These are phyloP conservation scores for Oenanthe oenanthe DNA, from an alignment of 2,113 vertebrate genomes.

Conservation along the genomic window DNA sequence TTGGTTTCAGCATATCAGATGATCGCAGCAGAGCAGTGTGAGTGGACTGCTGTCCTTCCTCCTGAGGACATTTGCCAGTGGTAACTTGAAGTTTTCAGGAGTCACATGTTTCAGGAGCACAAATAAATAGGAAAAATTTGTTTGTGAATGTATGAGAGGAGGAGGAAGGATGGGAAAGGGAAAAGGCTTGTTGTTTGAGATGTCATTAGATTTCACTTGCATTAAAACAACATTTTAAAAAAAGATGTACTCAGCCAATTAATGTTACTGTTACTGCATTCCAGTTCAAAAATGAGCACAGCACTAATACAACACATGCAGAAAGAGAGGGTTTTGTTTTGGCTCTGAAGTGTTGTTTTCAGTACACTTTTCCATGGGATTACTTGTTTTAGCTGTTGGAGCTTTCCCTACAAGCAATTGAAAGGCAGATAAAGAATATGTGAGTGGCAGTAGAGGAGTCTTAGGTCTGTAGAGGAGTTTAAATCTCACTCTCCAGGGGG, in stretches of 20 bases:
- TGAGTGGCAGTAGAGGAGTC: neutral
- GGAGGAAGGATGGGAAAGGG: neutral
- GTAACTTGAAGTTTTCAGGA: neutral
- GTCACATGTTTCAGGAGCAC: fast-evolving
- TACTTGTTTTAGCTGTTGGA: neutral
- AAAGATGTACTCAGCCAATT: neutral
- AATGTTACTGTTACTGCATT: neutral
- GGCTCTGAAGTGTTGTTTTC: neutral
- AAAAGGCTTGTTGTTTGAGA: neutral
- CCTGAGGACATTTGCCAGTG: neutral
- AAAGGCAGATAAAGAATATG: neutral
- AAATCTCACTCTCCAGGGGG: neutral
- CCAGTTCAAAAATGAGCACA: neutral
- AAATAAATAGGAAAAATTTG: neutral
- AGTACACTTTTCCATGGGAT: neutral
- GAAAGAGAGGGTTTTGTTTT: neutral
- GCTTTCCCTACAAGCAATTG: neutral
- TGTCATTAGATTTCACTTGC: neutral
- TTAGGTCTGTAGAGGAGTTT: neutral
- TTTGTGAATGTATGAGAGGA: neutral
- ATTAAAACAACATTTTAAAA: neutral
- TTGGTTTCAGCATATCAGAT: neutral
- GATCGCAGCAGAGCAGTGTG: neutral
- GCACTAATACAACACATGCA: neutral
- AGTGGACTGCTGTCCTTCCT: neutral